phyloP scores from a whole-genome alignment of 1,140 invertebrate genomes.

The Tetraneura akinire region DNA sequence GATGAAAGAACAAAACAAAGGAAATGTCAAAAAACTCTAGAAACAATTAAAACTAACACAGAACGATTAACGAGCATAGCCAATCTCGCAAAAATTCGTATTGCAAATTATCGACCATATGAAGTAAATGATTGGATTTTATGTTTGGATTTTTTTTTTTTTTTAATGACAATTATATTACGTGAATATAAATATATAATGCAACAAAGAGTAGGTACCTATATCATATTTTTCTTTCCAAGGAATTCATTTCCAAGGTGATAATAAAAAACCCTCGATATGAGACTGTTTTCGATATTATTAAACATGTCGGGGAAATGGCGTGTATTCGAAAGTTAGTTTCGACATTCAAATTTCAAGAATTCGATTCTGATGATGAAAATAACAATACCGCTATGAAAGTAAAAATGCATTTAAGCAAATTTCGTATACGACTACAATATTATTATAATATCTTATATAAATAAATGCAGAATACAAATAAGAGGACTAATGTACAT shows the following conservation, averaged over 20 bases:
- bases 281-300: background rate
- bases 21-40: background rate
- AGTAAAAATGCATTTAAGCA: background rate
- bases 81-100: background rate
- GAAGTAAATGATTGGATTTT: background rate
- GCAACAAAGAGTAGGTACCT: background rate
- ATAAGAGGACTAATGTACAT: too few species aligned
- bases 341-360: background rate
- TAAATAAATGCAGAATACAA: too few species aligned
- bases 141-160: background rate
- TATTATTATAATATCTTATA: background rate
- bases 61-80: background rate
- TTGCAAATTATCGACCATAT: background rate
- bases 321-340: background rate
- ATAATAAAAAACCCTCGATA: background rate
- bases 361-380: background rate
- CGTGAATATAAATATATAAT: background rate
- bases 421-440: too few species aligned
- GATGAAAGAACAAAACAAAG: background rate
- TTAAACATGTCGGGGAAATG: background rate
- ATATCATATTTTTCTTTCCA: background rate
- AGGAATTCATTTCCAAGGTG: conserved; percentile 2
- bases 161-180: background rate
- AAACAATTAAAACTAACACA: background rate
- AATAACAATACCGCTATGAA: background rate